Evolutionary conservation across 37 sponge, comb jelly and placozoan species (phyloP).

Genomic region (Diacarnus erythraeanus): DNA sequence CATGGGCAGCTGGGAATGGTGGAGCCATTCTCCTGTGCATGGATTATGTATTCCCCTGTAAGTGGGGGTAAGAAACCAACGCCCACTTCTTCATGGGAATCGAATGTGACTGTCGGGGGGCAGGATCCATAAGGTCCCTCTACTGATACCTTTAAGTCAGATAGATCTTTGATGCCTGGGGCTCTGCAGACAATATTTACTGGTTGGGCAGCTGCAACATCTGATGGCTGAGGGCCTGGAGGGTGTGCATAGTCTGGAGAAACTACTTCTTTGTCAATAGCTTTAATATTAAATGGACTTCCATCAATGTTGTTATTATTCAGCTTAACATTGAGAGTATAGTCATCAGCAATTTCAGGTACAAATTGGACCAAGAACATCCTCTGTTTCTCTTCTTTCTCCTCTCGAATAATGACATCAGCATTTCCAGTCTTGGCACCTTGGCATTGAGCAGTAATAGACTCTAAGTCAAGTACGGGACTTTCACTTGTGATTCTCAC

Average conservation of each 20-base stretch:
- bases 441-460: slow-evolving; percentile 16
- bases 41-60: slow-evolving; percentile 35
- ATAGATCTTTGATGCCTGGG: not conserved
- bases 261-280: slow-evolving; percentile 37
- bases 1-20: slow-evolving; percentile 33
- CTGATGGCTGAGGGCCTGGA: not conserved
- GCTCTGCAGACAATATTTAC: slow-evolving; percentile 11
- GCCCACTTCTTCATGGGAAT: slow-evolving; percentile 2
- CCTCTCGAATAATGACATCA: not conserved
- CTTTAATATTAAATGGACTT: slow-evolving; percentile 69
- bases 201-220: slow-evolving; percentile 26
- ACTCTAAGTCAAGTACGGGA: not conserved
- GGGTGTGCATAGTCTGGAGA: slow-evolving; percentile 13
- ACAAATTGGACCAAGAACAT: slow-evolving; percentile 26
- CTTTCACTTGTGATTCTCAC: not conserved
- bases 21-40: slow-evolving; percentile 10
- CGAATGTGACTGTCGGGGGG: not conserved
- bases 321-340: slow-evolving; percentile 33
- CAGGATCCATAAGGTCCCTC: slow-evolving; percentile 36
- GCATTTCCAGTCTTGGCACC: slow-evolving; percentile 35
- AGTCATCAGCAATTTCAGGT: slow-evolving; percentile 47
- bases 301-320: slow-evolving; percentile 33
- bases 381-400: slow-evolving; percentile 1
- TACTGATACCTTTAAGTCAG: not conserved
- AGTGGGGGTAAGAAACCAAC: slow-evolving; percentile 22